These are phyloP conservation scores for Sitta europaea DNA, from an alignment of 2,113 vertebrate genomes.

Conservation along the genomic window DNA sequence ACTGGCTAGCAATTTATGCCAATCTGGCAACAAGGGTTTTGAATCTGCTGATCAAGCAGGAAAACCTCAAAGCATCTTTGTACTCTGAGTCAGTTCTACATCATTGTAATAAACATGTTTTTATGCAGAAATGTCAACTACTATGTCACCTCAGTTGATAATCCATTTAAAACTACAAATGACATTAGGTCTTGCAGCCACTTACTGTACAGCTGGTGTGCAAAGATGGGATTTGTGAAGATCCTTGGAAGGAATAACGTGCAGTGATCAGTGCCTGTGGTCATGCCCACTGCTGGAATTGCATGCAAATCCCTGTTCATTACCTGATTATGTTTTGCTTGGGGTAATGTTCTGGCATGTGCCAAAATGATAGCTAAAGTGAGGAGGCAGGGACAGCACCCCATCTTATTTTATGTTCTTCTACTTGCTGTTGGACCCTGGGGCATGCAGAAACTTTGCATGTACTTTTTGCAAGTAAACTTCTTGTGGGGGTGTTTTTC, in stretches of 20 bases:
- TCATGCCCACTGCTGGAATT: not conserved
- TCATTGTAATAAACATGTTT: not conserved
- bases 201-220: not conserved
- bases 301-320: slow-evolving; percentile 31
- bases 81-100: slow-evolving; percentile 26
- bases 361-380: slow-evolving; percentile 43
- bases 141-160: not conserved
- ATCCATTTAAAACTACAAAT: slow-evolving; percentile 1
- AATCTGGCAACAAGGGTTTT: slow-evolving; percentile 19
- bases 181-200: not conserved
- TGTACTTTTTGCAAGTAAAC: not conserved
- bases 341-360: slow-evolving; percentile 4
- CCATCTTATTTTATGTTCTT: not conserved
- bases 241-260: not conserved
- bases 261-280: not conserved
- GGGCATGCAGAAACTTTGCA: slow-evolving; percentile 35
- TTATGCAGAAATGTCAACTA: not conserved
- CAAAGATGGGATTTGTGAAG: not conserved
- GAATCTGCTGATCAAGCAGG: slow-evolving; percentile 44
- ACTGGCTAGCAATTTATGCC: slow-evolving; percentile 17
- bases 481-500: slow-evolving; percentile 13
- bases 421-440: not conserved
- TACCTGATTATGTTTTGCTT: slow-evolving; percentile 15
- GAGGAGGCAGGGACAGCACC: slow-evolving; percentile 5
- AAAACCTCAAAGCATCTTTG: slow-evolving; percentile 33